Evolutionary conservation across 1,140 invertebrate genomes (phyloP), one percentile per base, ranked within the genome.

Genomic region (Rhizoglyphus robini): DNA sequence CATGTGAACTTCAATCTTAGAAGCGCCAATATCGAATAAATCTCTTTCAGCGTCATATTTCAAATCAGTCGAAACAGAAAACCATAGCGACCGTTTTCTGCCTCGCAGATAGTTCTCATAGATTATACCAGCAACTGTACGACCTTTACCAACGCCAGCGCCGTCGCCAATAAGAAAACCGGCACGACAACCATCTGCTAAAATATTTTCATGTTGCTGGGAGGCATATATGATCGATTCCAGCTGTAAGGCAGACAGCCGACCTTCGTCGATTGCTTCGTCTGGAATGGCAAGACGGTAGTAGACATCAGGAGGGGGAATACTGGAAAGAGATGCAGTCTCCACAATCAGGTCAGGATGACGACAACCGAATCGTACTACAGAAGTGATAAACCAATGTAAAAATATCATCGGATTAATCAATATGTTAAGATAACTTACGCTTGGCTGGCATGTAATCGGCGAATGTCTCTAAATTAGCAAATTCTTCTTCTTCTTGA

Each of bases 341-440:
- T 99, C 96, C 23, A 99, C 96, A 13, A 99, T 94, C n/a, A 91
- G 88, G 79, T 99, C 96, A 0, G 96, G 96, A 83, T 99, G 96
- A 72, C 90, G 90, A 65, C 84, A 83, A 3, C 96, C 96, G 57
- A 97, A 78, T 77, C 93, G 93, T 68, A 99, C 88, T 90, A 71
- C 27, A 34, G 41, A 30, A 25, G 25, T 2, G 32, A 25, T 62
- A 51, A 11, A 51, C 11, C 20, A 8, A 51, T 51, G 5, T 8
- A 8, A 20, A 51, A 51, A 11, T 41, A 18, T 18, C 18, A 41
- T 41, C 18, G 36, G 8, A 15, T 59, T 8, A 29, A 59, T 59
- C 57, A 65, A 51, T 34, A 64, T 62, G n/a, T 60, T 36, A 60
- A 51, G n/a, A n/a, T n/a, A 13, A 69, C 79, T 79, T 80, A 91